Evolutionary conservation across 2,888 invertebrate species (phyloP).

Genomic region (Parnassius smintheus): DNA sequence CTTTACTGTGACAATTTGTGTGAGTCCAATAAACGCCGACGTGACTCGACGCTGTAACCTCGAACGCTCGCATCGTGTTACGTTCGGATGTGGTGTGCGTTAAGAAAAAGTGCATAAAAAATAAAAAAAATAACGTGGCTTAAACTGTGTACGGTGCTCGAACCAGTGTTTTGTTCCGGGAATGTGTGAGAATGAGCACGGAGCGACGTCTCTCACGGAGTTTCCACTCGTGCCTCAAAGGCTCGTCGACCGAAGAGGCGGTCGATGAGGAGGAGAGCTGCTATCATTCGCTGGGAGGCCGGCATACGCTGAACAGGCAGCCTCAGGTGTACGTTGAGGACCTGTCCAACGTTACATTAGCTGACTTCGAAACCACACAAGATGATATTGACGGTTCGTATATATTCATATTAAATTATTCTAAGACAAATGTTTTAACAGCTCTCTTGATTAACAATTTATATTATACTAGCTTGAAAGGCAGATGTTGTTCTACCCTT

Average conservation of each 20-base stretch:
- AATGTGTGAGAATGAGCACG: slow-evolving; percentile 77
- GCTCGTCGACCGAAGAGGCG: slow-evolving; percentile 78
- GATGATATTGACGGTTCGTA: slow-evolving; percentile 72
- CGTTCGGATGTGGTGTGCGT: slow-evolving; percentile 30
- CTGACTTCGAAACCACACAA: slow-evolving; percentile 68
- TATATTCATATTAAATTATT: background rate
- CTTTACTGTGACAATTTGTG: slow-evolving; percentile 9
- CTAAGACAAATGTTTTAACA: too few relatives aligned
- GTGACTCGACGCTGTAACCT: slow-evolving; percentile 12
- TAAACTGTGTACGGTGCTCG: slow-evolving; percentile 31
- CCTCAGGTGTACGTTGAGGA: slow-evolving; percentile 75
- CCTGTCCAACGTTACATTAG: slow-evolving; percentile 66
- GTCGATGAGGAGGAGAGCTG: slow-evolving; percentile 74
- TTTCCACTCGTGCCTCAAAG: slow-evolving; percentile 85
- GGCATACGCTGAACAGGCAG: slow-evolving; percentile 65
- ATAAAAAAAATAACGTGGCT: slow-evolving; percentile 29
- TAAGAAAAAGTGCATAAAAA: slow-evolving; percentile 38
- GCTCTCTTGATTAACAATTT: too few relatives aligned
- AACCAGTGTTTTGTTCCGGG: slow-evolving; percentile 46
- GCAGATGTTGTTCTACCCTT: too few relatives aligned
- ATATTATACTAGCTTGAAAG: too few relatives aligned
- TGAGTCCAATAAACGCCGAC: background rate
- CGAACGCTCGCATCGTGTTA: slow-evolving; percentile 3
- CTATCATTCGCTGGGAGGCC: slow-evolving; percentile 73
- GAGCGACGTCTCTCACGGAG: slow-evolving; percentile 83